These are phyloP conservation scores for Gnathonemus echidnorhynchus DNA, from an alignment of 2,113 vertebrate species.

Conservation along the genomic window DNA sequence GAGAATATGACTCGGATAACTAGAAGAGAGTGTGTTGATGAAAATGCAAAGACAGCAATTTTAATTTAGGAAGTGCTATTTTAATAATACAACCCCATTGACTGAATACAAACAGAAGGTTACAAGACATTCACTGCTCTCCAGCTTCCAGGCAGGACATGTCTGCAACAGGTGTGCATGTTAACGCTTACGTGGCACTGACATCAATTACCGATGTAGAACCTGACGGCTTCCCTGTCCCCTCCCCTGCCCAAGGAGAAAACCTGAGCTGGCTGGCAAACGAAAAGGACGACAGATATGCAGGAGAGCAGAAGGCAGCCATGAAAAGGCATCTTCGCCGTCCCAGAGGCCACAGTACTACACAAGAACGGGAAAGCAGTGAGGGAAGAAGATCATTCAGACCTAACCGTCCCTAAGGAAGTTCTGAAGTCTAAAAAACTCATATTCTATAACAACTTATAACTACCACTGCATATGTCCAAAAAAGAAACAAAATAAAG, in stretches of 20 bases:
- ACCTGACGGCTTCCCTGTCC: background rate
- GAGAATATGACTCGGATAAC: background rate
- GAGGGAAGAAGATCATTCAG: background rate
- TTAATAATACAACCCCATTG: background rate
- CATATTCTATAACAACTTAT: background rate
- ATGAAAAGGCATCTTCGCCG: background rate
- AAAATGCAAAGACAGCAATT: background rate
- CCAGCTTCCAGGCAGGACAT: background rate
- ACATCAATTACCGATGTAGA: background rate
- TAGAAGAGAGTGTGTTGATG: background rate
- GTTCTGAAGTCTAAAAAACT: background rate
- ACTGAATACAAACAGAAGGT: background rate
- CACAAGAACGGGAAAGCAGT: background rate
- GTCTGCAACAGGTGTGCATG: background rate
- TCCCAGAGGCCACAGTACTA: background rate
- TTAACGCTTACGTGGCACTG: background rate
- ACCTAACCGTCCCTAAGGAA: background rate
- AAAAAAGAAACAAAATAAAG: background rate
- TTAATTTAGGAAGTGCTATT: background rate
- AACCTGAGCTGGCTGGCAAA: background rate
- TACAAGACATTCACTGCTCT: background rate
- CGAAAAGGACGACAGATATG: slow-evolving; percentile 7
- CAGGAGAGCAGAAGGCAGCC: background rate
- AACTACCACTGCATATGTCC: background rate
- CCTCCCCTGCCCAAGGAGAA: slow-evolving; percentile 6